Evolutionary conservation across 2,113 vertebrate species (phyloP), one percentile per base, ranked within the genome.

Genomic region (Festucalex cinctus): DNA sequence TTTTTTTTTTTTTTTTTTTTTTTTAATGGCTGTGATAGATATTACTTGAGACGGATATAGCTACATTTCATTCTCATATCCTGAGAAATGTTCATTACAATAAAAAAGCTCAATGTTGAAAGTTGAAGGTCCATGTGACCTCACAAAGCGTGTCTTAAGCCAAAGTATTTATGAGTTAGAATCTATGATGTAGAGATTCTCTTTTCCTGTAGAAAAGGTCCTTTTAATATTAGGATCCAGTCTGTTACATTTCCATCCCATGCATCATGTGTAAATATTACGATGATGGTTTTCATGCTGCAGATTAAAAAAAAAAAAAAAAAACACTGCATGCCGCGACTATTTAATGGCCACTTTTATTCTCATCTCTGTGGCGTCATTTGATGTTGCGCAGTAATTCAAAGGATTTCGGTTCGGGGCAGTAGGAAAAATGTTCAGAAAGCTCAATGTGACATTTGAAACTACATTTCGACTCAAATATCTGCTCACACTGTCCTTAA

Each of bases 211-310:
- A 9, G 17, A 19, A 35, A 58, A 58, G 32, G 56, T n/a, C n/a
- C n/a, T n/a, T n/a, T n/a, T n/a, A n/a, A n/a, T n/a, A 36, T 8
- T 22, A 22, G 4, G 22, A 22, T 19, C 5, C 26, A 16, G 6
- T 54, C 32, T n/a, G 2, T 51, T 46, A 5, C 48, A 20, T 9
- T 22, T 19, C 7, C 20, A 51, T 51, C 73, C 54, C 36, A 35
- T 51, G 53, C 67, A 36, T 64, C 36, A 5, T 26, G 22, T 54
- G 24, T 61, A 53, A 74, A 79, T 51, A n/a, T 32, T 32, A 32
- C 2, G 2, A 71, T 24, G 57, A 66, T 60, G n/a, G 26, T 35
- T 75, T 36, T 70, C 24, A 54, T 37, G 20, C 46, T 20, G 2
- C 9, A 4, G 20, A 0, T 20, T 63, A 63, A 57, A 75, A 79